Evolutionary conservation across 2,113 vertebrate species (phyloP).

Genomic region (Condylura cristata): DNA sequence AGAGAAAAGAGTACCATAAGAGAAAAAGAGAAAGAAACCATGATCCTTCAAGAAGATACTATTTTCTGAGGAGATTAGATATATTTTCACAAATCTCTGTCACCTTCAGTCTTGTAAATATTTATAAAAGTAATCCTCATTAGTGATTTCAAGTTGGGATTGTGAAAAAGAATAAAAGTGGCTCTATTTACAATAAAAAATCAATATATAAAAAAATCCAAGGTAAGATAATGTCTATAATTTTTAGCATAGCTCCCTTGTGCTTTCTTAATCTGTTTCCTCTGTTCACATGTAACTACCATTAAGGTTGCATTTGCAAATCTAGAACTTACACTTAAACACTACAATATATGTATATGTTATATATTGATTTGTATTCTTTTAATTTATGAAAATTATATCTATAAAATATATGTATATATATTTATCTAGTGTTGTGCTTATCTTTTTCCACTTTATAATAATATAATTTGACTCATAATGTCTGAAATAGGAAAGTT

Average conservation of each 20-base stretch:
- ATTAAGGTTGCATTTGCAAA: background rate
- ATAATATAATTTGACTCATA: too few species aligned
- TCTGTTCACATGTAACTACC: background rate
- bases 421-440: background rate
- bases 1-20: background rate
- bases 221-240: background rate
- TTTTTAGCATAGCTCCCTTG: background rate
- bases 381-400: background rate
- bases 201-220: background rate
- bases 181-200: background rate
- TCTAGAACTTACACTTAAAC: background rate
- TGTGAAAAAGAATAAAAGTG: background rate
- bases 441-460: background rate
- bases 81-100: background rate
- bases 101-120: background rate
- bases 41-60: background rate
- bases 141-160: conserved; percentile 21
- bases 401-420: background rate
- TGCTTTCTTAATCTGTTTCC: background rate
- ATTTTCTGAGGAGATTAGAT: background rate
- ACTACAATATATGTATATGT: background rate
- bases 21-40: background rate
- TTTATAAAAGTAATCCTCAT: background rate
- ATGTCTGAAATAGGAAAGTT: too few species aligned
- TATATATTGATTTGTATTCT: background rate